Base-by-base conservation (phyloP, 2,888 invertebrate species). In the Pammene aurita region DNA sequence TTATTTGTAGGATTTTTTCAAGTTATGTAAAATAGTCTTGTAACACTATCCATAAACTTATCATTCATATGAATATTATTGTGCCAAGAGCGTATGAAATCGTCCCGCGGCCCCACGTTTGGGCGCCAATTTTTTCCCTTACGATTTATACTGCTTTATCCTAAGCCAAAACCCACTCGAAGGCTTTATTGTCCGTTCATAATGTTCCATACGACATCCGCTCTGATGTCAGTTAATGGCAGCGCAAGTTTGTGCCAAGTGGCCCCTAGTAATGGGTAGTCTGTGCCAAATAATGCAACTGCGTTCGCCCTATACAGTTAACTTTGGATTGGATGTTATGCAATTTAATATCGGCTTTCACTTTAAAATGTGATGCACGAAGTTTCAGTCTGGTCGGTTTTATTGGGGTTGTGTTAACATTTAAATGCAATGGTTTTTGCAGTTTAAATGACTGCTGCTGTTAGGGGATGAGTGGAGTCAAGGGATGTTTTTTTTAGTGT, bases 171-270 rank as follows among this genome's bases (percentile, higher is more conserved):
- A 72, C 73, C 79, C 84, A 79, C 82, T 85, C 77, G 76, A 80
- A 84, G 82, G 82, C 85, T 90, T 89, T 89, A 89, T 89, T 89
- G 86, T 89, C 79, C 81, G 84, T 89, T 89, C 87, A 87, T 90
- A 89, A 89, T 85, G 85, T 84, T 82, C 81, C 82, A 80, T 86
- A 88, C 84, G 88, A 89, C 90, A 87, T 90, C 90, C 88, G 90
- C 84, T 88, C 85, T 84, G 88, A 88, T 86, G 89, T 79, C 84
- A 85, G 88, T 87, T 89, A 89, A 89, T 88, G 89, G 85, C 80
- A 77, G 79, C 81, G 79, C 71, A 76, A 81, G 84, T 82, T 76
- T 76, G 82, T 90, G 90, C 90, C 91, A 91, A 80, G 77, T 76
- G 77, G 74, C 74, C 78, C 81, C 80, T 82, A 84, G 83, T 89